phyloP scores from a whole-genome alignment of 2,113 vertebrate species.

The Malurus alboscapulatus region DNA sequence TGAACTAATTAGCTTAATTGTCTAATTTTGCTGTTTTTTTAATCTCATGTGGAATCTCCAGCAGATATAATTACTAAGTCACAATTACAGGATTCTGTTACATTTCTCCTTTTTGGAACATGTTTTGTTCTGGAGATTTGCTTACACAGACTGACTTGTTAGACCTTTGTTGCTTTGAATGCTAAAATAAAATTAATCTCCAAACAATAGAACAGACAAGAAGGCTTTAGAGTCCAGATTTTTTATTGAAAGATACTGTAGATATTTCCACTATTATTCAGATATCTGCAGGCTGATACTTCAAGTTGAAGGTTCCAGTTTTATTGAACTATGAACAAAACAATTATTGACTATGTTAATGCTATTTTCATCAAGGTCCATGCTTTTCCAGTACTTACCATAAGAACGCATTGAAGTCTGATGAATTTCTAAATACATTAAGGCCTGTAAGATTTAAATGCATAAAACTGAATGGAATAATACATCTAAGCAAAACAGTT shows the following conservation, averaged over 20 bases:
- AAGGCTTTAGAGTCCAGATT: background rate
- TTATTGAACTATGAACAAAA: background rate
- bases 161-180: background rate
- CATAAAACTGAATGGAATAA: background rate
- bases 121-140: background rate
- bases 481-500: background rate
- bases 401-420: background rate
- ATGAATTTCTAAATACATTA: background rate
- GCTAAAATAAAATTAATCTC: background rate
- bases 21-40: background rate
- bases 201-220: background rate
- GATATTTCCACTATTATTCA: background rate
- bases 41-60: background rate
- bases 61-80: background rate
- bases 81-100: background rate
- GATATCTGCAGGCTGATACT: background rate
- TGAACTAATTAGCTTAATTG: conserved; percentile 1
- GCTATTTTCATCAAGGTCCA: background rate
- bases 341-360: background rate
- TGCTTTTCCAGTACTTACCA: background rate
- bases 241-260: background rate
- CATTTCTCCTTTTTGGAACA: background rate
- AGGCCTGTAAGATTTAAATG: background rate
- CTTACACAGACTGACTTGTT: background rate
- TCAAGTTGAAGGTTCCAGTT: background rate